These are phyloP conservation scores for Pristionchus exspectatus DNA, from an alignment of 2,888 invertebrate genomes.

Conservation along the genomic window DNA sequence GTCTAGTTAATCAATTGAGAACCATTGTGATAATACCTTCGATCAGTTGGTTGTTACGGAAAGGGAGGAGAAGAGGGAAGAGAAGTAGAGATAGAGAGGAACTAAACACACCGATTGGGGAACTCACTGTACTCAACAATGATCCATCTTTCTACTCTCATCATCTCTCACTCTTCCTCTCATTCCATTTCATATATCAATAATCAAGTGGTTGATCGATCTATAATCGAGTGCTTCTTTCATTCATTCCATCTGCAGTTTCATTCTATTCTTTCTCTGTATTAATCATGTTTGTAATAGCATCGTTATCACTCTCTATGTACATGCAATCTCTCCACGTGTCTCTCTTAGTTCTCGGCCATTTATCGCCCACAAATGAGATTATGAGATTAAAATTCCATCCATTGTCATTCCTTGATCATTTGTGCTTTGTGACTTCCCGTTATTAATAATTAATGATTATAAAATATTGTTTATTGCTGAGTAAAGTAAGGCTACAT, in stretches of 20 bases:
- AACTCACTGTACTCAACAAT: neutral
- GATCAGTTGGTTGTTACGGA: slow-evolving; percentile 1
- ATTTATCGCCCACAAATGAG: neutral
- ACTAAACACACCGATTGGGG: neutral
- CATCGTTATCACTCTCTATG: neutral
- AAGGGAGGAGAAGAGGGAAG: neutral
- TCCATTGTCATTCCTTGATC: neutral
- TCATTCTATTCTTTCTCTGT: neutral
- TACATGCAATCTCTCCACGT: neutral
- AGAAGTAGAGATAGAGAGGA: neutral
- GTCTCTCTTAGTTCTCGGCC: slow-evolving; percentile 15
- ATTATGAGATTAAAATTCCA: neutral
- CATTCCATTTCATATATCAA: neutral
- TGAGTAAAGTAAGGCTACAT: neutral
- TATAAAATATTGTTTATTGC: slow-evolving; percentile 14
- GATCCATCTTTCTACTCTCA: neutral
- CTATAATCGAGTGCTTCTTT: neutral
- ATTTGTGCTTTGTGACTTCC: neutral
- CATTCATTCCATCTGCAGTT: neutral
- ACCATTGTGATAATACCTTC: neutral
- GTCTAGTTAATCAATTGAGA: neutral
- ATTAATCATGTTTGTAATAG: neutral
- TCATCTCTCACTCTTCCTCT: neutral
- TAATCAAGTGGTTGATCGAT: neutral
- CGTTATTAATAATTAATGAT: neutral